Evolutionary conservation across 2,113 vertebrate genomes (phyloP).

Genomic region (Amia ocellicauda): DNA sequence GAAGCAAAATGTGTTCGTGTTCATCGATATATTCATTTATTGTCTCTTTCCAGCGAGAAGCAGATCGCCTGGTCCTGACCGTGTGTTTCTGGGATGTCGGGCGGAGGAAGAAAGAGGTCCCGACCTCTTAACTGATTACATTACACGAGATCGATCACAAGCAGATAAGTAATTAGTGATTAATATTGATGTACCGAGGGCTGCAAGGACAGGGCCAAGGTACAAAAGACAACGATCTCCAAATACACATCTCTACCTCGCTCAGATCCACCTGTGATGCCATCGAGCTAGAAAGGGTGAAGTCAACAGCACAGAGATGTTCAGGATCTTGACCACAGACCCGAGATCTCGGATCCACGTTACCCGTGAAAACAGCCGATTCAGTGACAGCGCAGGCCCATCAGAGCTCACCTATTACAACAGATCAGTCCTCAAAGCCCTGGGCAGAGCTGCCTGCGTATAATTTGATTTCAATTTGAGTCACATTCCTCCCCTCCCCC

Average conservation of each 20-base stretch:
- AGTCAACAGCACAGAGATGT: not conserved
- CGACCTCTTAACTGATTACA: not conserved
- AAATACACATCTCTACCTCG: too few species aligned
- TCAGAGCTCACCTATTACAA: slow-evolving; percentile 14
- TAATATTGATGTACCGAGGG: not conserved
- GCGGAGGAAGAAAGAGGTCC: too few species aligned
- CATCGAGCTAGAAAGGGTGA: too few species aligned
- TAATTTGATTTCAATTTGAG: slow-evolving; percentile 31
- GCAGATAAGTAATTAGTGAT: not conserved
- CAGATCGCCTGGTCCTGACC: not conserved
- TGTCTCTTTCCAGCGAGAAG: not conserved
- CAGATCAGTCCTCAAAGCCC: slow-evolving; percentile 2
- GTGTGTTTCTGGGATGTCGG: not conserved
- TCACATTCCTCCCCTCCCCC: not conserved
- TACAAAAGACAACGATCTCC: not conserved
- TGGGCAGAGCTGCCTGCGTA: slow-evolving; percentile 16
- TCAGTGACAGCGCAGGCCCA: too few species aligned
- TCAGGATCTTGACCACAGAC: too few species aligned
- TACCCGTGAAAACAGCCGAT: too few species aligned
- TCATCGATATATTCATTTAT: too few species aligned
- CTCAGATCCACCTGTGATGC: too few species aligned
- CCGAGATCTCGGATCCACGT: too few species aligned
- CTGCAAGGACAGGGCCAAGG: not conserved
- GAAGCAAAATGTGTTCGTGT: too few species aligned
- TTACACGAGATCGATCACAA: not conserved